Percentiles rank a stretch among this genome's conserved stretches.
Evolutionary conservation across 1,140 invertebrate genomes (phyloP).

Genomic region (Drosophila rufa): DNA sequence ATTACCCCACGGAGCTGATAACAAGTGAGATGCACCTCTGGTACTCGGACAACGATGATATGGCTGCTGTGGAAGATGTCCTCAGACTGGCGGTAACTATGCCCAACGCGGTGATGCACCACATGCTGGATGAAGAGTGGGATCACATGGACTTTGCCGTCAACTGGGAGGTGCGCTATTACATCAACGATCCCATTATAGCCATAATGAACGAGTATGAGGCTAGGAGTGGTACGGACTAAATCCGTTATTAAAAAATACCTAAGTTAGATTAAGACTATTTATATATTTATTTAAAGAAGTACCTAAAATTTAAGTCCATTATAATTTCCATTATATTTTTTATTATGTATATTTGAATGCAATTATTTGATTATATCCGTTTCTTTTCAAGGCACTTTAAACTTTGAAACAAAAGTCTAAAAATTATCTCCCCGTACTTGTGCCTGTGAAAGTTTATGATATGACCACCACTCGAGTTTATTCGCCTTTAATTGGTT

Average conservation of each 20-base stretch:
- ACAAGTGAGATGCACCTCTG: slow-evolving; percentile 87
- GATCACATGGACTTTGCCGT: slow-evolving; percentile 82
- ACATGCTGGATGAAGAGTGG: slow-evolving; percentile 40
- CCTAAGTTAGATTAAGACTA: no score
- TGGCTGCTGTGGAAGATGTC: slow-evolving; percentile 39
- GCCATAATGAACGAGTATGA: slow-evolving; percentile 83
- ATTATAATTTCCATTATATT: no score
- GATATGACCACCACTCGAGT: neutral
- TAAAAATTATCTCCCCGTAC: neutral
- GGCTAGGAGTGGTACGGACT: slow-evolving; percentile 5
- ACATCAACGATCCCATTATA: slow-evolving; percentile 83
- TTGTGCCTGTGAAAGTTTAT: neutral
- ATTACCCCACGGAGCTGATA: slow-evolving; percentile 85
- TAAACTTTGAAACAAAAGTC: no score
- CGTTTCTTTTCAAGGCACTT: no score
- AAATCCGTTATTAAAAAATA: no score
- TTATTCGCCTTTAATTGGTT: slow-evolving; percentile 29
- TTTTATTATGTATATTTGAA: no score
- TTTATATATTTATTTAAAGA: no score
- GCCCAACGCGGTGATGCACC: slow-evolving; percentile 43
- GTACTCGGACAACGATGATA: slow-evolving; percentile 89
- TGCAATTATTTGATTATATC: no score
- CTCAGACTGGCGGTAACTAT: slow-evolving; percentile 18
- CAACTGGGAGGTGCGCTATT: slow-evolving; percentile 82
- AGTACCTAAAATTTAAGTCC: no score